phyloP scores from a whole-genome alignment of 2,797 vertebrate genomes.

The Danio kyathit region DNA sequence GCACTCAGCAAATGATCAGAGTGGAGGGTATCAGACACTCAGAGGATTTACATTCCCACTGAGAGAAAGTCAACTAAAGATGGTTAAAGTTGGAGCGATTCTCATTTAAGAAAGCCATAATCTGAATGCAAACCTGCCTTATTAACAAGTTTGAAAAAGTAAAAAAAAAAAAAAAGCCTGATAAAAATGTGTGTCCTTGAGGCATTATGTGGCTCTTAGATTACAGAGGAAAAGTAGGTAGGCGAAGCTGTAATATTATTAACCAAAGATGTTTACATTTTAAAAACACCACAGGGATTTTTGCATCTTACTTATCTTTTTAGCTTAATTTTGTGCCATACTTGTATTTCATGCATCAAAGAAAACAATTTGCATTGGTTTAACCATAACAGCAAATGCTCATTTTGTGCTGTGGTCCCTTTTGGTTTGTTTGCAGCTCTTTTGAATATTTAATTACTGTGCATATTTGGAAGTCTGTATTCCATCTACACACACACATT shows the following conservation, averaged over 20 bases:
- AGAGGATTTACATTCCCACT: constrained; percentile 57
- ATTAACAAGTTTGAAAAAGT: neutral
- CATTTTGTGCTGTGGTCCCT: constrained; percentile 10
- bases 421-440: constrained; percentile 19
- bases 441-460: constrained; percentile 16
- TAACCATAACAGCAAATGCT: neutral
- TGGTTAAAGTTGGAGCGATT: constrained; percentile 15
- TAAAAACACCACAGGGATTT: constrained; percentile 19
- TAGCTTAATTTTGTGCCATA: neutral
- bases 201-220: constrained; percentile 1
- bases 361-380: constrained; percentile 13
- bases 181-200: neutral
- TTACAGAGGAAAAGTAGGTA: constrained; percentile 13
- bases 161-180: neutral
- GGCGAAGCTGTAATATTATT: constrained; percentile 7
- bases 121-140: constrained; percentile 17
- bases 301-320: constrained; percentile 15
- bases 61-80: constrained; percentile 26
- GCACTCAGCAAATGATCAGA: constrained; percentile 67
- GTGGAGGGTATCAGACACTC: constrained; percentile 59
- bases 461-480: constrained; percentile 27
- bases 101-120: constrained; percentile 13
- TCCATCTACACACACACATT: constrained; percentile 13
- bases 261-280: constrained; percentile 38
- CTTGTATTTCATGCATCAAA: constrained; percentile 35